A percentile compares a stretch with the other conserved stretches of the same genome.
These are phyloP conservation scores for Melipona quadrifasciata DNA, from an alignment of 1,140 invertebrate genomes.

Conservation along the genomic window DNA sequence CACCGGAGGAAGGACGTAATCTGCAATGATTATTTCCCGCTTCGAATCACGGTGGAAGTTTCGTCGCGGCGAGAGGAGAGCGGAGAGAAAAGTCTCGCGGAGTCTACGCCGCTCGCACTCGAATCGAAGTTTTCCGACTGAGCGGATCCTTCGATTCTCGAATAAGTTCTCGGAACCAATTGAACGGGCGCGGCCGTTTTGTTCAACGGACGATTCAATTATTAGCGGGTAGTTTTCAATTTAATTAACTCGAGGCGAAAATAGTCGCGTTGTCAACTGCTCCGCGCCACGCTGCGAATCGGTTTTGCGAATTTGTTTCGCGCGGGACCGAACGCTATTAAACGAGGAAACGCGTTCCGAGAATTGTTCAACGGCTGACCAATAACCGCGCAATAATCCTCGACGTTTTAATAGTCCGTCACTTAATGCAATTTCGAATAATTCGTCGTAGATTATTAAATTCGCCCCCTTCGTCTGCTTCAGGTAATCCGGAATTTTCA, in stretches of 20 bases:
- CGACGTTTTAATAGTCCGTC: slow-evolving; percentile 21
- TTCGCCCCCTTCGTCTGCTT: neutral
- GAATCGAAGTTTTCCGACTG: neutral
- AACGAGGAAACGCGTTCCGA: neutral
- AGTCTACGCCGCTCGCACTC: neutral
- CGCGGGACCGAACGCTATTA: neutral
- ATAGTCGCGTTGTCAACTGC: neutral
- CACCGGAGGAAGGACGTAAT: slow-evolving; percentile 11
- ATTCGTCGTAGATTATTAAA: slow-evolving; percentile 26
- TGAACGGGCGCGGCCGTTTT: neutral
- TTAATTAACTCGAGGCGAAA: slow-evolving; percentile 23
- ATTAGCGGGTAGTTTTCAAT: slow-evolving; percentile 23
- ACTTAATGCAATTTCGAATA: slow-evolving; percentile 7
- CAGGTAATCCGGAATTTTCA: neutral
- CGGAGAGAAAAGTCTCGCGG: neutral
- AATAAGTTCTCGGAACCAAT: neutral
- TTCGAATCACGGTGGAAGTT: neutral
- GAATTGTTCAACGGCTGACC: neutral
- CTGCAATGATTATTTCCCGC: slow-evolving; percentile 1
- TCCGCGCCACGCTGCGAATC: neutral
- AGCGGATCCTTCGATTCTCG: slow-evolving; percentile 1
- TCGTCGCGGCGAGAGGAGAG: neutral
- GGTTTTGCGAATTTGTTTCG: slow-evolving; percentile 29
- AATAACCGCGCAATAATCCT: slow-evolving; percentile 31
- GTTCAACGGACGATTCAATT: slow-evolving; percentile 7